A percentile compares a stretch with the other conserved stretches of the same genome.
Conservation (phyloP, 2,888 invertebrate genomes). For the Smittia sp. region DNA sequence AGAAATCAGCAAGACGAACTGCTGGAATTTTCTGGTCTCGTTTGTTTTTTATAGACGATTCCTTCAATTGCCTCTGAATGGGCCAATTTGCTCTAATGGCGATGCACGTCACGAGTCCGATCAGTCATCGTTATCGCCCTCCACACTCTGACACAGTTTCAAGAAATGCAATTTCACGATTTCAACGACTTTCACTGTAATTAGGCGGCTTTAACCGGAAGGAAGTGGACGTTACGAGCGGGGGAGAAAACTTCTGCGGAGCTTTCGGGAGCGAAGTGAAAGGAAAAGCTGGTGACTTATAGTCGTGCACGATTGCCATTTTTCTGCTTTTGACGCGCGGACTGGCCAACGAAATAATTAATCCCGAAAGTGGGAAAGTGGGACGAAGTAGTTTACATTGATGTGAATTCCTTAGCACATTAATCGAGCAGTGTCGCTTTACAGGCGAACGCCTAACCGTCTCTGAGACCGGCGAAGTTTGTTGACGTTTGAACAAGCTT, state of each 20-base stretch:
- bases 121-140: too few species aligned
- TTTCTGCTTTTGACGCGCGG: neutral
- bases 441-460: neutral
- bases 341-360: conserved; percentile 18
- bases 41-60: neutral
- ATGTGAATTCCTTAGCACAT: neutral
- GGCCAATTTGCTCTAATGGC: neutral
- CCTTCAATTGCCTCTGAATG: neutral
- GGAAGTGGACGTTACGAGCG: neutral
- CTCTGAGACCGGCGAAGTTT: neutral
- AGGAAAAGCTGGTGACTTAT: too few species aligned
- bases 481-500: neutral
- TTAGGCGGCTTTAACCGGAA: neutral
- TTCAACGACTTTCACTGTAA: neutral
- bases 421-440: neutral
- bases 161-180: neutral
- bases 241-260: neutral
- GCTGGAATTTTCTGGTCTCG: neutral
- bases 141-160: neutral
- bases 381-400: conserved; percentile 1
- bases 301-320: conserved; percentile 2
- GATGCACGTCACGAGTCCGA: too few species aligned
- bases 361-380: conserved; percentile 23
- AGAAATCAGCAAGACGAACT: neutral
- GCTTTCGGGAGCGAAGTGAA: neutral